Percentiles rank a stretch among this genome's conserved stretches.
phyloP scores from a whole-genome alignment of 2,888 invertebrate species.

The Barypeithes pellucidus region DNA sequence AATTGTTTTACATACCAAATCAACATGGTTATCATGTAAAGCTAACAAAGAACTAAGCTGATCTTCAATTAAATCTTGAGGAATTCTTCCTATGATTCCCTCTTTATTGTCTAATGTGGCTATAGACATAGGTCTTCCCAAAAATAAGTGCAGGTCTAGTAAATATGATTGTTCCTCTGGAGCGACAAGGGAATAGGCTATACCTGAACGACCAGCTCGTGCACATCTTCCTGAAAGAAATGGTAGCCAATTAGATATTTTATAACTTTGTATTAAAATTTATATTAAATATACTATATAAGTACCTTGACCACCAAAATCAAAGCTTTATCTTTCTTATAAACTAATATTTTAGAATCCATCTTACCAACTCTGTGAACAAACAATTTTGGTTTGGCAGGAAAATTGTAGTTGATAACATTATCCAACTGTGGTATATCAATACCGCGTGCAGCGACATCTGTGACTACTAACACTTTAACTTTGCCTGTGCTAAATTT shows the following conservation, averaged over 20 bases:
- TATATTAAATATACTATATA: too few relatives aligned
- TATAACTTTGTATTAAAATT: too few relatives aligned
- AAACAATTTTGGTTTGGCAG: constrained; percentile 96
- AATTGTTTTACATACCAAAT: constrained; percentile 77
- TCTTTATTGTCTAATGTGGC: constrained; percentile 69
- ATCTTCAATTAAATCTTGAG: constrained; percentile 87
- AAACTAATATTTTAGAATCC: background rate
- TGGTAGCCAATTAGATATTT: background rate
- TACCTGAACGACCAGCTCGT: constrained; percentile 93
- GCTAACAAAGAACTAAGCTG: constrained; percentile 83
- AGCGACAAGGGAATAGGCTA: constrained; percentile 91
- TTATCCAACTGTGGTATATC: constrained; percentile 97
- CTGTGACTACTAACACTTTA: constrained; percentile 93
- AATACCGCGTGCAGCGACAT: constrained; percentile 97
- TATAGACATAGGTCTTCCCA: constrained; percentile 83
- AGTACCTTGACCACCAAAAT: too few relatives aligned
- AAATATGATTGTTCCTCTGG: constrained; percentile 94
- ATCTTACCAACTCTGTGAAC: constrained; percentile 96
- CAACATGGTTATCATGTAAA: constrained; percentile 82
- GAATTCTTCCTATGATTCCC: constrained; percentile 85
- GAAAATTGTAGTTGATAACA: constrained; percentile 98
- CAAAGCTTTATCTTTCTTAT: too few relatives aligned
- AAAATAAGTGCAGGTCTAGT: constrained; percentile 94
- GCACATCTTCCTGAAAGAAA: constrained; percentile 86
- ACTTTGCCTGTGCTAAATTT: constrained; percentile 89